Evolutionary conservation across 2,797 vertebrate species (phyloP), one percentile per base, ranked within the genome.

Genomic region (Esox masquinongy): DNA sequence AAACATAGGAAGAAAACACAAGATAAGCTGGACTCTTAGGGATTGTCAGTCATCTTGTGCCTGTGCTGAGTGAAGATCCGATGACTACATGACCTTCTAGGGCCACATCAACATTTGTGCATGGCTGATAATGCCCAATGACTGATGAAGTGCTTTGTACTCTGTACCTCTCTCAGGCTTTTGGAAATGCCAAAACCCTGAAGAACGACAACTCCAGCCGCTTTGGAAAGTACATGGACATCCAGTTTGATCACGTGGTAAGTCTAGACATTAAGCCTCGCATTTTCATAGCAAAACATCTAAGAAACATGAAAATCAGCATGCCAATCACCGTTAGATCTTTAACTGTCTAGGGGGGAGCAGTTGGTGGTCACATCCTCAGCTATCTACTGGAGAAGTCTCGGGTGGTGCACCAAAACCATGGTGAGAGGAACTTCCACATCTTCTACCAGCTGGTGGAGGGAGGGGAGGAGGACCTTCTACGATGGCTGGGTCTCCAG

Each of bases 211-310:
- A 97, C 90, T 98, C 98, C 0, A 99, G 97, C 82, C 94, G 97
- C 51, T 98, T 98, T 89, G 97, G 97, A 77, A 99, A 99, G 86
- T 98, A 99, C 89, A 98, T 99, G 97, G 97, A 99, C 50, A 98
- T 99, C 88, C 97, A 99, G 79, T 99, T 99, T 79, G 96, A 98
- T 87, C 95, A 96, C 79, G 96, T 96, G 96, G 97, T 98, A 83
- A 8, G 64, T n/a, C 66, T 7, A 56, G 6, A 15, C 53, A 43
- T 4, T 51, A 34, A 66, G 12, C 22, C n/a, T 34, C 29, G 74
- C 19, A 68, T 31, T 68, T 16, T 12, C n/a, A 64, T 59, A 73
- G 12, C 31, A 64, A 26, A 74, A 66, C 16, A 49, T 50, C 49
- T 14, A 26, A 31, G 15, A 26, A 31, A 29, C 26, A 26, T 29